Conservation (phyloP, 2,888 invertebrate species). For the Lysandra bellargus region DNA sequence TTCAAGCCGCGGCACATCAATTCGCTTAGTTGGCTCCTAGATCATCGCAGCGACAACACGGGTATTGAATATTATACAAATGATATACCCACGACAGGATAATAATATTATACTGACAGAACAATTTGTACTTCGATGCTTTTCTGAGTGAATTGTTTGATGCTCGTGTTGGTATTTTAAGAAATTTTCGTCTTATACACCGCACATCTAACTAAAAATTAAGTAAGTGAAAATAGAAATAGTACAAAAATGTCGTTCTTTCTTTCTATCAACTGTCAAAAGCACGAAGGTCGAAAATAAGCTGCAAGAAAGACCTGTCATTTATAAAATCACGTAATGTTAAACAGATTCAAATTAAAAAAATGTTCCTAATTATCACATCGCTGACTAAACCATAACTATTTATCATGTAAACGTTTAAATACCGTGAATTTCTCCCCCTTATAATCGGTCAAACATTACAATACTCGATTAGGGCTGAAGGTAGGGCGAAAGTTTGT, state of each 20-base stretch:
- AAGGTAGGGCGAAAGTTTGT: background rate
- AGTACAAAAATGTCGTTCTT: too few species aligned
- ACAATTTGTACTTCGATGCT: background rate
- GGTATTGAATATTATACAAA: background rate
- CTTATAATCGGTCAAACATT: background rate
- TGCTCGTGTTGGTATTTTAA: too few species aligned
- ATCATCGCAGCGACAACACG: background rate
- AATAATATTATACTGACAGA: background rate
- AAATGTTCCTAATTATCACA: background rate
- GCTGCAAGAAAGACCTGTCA: too few species aligned
- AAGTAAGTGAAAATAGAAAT: too few species aligned
- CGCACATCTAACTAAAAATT: too few species aligned
- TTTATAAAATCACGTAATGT: too few species aligned
- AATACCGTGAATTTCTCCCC: background rate
- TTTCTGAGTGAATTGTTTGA: too few species aligned
- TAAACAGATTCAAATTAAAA: background rate
- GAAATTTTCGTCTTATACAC: too few species aligned
- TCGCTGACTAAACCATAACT: background rate
- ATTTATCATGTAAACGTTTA: background rate
- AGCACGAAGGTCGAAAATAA: too few species aligned
- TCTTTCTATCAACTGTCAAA: too few species aligned
- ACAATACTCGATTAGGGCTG: conserved; percentile 9
- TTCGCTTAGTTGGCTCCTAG: background rate
- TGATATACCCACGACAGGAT: background rate
- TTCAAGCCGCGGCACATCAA: background rate